Evolutionary conservation across 2,888 invertebrate species (phyloP), one percentile per base, ranked within the genome.

Genomic region (Oligia fasciuncula): DNA sequence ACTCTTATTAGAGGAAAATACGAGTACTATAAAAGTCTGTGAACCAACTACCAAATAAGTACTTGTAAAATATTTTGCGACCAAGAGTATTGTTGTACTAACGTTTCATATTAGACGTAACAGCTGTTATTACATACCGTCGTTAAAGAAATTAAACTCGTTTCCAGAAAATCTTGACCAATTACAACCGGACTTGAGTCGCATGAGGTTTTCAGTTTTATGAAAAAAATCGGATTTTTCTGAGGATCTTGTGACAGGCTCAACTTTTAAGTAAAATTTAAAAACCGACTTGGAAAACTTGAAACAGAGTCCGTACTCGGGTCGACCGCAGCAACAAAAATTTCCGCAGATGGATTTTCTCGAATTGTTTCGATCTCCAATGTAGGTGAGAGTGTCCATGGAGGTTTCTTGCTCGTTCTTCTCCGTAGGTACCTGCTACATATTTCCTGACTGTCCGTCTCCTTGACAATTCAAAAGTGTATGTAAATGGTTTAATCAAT

Each of bases 61-160:
- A 60, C 35, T 75, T 70, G 6, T 35, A 75, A 49, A 35, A 72
- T 72, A 40, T 63, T 68, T 60, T 54, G n/a, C 43, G n/a, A 79
- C 54, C 19, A 35, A 51, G 9, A 40, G 6, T 70, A 23, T 49
- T 77, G 40, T 68, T 77, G 62, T 14, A 49, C 9, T 23, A 73
- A 17, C 40, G 19, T 71, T 72, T 63, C 62, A 60, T 57, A 49
- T 46, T 19, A 54, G n/a, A n/a, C 13, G 43, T 13, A 51, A 43
- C 67, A 79, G 46, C 60, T 72, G 66, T 11, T 17, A 81, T 63
- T n/a, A 78, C 65, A n/a, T 14, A 67, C 71, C 40, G 9, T 40
- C 43, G 68, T 69, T 51, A 2, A 40, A 74, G 71, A 75, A 75
- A 81, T 68, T 72, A 29, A 71, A 68, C 66, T 72, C 57, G 9